Conservation (phyloP, 2,888 invertebrate species). For the Ectemnius cavifrons region DNA sequence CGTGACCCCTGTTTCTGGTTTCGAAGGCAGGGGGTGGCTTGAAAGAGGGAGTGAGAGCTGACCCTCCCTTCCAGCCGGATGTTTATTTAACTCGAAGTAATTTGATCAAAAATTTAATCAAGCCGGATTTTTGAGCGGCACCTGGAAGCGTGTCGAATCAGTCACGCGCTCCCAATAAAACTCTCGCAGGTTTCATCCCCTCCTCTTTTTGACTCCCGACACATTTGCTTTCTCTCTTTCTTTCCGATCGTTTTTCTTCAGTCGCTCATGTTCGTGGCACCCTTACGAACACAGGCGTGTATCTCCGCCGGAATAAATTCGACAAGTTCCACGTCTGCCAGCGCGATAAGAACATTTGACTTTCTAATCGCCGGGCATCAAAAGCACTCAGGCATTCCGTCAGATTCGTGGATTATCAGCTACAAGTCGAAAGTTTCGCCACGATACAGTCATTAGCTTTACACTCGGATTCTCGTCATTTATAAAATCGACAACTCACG, state of each 20-base stretch:
- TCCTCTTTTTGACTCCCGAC: conserved; percentile 34
- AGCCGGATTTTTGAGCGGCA: conserved; percentile 75
- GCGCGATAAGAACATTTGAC: conserved; percentile 29
- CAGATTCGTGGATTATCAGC: not conserved
- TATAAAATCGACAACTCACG: not conserved
- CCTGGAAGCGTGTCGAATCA: conserved; percentile 73
- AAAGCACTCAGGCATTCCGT: not conserved
- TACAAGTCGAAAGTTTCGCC: not conserved
- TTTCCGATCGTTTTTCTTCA: not conserved
- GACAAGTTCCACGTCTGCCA: not conserved
- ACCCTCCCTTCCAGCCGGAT: conserved; percentile 55
- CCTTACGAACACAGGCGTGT: not conserved
- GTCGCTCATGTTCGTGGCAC: not conserved
- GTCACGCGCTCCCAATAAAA: conserved; percentile 73
- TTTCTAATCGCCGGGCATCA: not conserved
- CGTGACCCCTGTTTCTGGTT: conserved; percentile 24
- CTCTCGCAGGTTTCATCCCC: conserved; percentile 62
- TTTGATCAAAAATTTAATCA: conserved; percentile 78
- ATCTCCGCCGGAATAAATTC: not conserved
- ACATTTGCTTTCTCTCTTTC: conserved; percentile 1
- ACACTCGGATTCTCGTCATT: not conserved
- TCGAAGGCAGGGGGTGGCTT: conserved; percentile 10
- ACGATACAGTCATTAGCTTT: not conserved
- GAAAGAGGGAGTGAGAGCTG: conserved; percentile 14
- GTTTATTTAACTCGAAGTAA: conserved; percentile 78